Percentiles rank a stretch among this genome's conserved stretches.
Evolutionary conservation across 2,113 vertebrate genomes (phyloP).

Genomic region (Empidonax traillii): DNA sequence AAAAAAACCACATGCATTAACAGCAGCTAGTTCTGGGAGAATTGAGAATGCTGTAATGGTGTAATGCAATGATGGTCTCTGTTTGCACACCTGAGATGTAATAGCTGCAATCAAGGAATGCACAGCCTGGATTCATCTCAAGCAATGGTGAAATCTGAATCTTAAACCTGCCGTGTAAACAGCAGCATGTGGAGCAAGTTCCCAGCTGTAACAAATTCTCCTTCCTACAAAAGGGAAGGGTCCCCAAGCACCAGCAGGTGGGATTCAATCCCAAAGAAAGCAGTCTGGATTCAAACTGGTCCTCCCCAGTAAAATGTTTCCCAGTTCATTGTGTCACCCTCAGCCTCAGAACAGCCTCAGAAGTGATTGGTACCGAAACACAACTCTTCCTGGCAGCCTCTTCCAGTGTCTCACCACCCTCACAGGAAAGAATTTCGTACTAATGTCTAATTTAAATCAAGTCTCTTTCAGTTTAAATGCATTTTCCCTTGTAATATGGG

Average conservation of each 20-base stretch:
- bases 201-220: not conserved
- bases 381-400: too few species aligned
- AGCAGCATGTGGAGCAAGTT: accelerated
- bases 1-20: not conserved
- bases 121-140: not conserved
- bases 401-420: not conserved
- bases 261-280: not conserved
- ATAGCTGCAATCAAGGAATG: not conserved
- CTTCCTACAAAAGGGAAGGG: not conserved
- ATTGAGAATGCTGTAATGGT: not conserved
- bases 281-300: not conserved
- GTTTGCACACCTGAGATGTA: not conserved
- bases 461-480: not conserved
- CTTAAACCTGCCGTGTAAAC: not conserved
- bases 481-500: not conserved
- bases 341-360: too few species aligned
- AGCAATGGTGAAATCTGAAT: not conserved
- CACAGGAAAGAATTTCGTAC: not conserved
- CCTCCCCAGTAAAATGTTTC: not conserved
- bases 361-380: too few species aligned
- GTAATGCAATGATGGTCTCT: not conserved
- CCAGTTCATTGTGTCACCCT: not conserved
- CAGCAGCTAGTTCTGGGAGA: not conserved
- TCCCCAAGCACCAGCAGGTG: not conserved
- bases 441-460: not conserved